Evolutionary conservation across 2,113 vertebrate species (phyloP), one percentile per base, ranked within the genome.

Genomic region (Prochilodus magdalenae): DNA sequence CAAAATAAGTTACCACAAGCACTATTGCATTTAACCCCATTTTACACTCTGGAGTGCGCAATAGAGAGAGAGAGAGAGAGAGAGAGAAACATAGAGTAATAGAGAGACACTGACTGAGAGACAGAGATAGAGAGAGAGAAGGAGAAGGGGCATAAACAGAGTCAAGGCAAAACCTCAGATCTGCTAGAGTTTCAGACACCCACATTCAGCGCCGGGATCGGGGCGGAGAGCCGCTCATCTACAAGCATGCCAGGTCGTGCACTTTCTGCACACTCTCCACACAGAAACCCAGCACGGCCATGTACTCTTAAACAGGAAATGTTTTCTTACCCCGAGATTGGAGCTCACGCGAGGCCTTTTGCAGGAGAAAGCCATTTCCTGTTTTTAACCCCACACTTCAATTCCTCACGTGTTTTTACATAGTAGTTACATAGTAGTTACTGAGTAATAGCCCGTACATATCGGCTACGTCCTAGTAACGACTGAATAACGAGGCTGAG

Each of bases 281-380:
- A 60, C 20, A 33, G 69, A 60, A 15, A 66, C 67, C 67, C 62
- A 47, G 29, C 57, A 79, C 57, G 69, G 75, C 75, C 8, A 80
- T 63, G 83, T 84, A 80, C 80, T 83, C 83, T 84, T 81, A 75
- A 75, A 86, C 88, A 89, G 86, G 88, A 87, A 86, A 82, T 81
- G 65, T 75, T 80, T 84, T 86, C 72, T 63, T 78, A 75, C 74
- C 71, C 57, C 33, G 66, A 49, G 71, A 81, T 65, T 85, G 84
- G 83, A 87, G 86, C 87, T 84, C 79, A 87, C 81, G 74, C 36
- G 55, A 84, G 76, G 74, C 83, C 62, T 81, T 83, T 89, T 60
- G 60, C 53, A 85, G 77, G 84, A 83, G 80, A 83, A 79, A 69
- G 86, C 33, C 62, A 71, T 82, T 89, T 87, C 85, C 85, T 86